These are phyloP conservation scores for Aegithalos caudatus DNA, from an alignment of 2,113 vertebrate species.

Conservation along the genomic window DNA sequence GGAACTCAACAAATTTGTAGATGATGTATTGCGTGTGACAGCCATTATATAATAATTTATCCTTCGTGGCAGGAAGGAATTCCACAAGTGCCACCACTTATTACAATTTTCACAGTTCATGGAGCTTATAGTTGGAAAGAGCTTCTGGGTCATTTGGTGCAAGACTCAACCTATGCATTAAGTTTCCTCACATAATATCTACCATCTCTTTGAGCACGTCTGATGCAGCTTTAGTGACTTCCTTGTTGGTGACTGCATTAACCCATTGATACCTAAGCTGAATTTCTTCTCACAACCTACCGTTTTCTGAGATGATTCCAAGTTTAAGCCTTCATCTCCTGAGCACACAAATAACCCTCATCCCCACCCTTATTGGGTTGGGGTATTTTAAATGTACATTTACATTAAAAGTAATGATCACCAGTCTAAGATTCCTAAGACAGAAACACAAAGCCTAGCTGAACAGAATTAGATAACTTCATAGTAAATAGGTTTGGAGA, in stretches of 20 bases:
- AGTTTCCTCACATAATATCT: background rate
- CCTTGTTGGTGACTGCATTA: background rate
- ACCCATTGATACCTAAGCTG: background rate
- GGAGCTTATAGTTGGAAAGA: background rate
- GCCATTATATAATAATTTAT: slow-evolving; percentile 14
- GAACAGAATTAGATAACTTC: background rate
- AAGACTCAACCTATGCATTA: background rate
- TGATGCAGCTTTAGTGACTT: background rate
- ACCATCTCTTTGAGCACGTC: background rate
- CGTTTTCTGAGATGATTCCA: background rate
- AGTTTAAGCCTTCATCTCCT: background rate
- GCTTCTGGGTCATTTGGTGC: background rate
- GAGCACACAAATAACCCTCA: background rate
- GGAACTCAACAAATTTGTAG: background rate
- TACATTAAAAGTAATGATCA: background rate
- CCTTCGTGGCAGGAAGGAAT: background rate
- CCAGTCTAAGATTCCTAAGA: background rate
- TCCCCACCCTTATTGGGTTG: background rate
- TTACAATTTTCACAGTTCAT: background rate
- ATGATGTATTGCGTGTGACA: background rate
- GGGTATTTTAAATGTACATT: background rate
- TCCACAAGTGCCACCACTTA: slow-evolving; percentile 5
- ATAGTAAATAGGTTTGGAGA: background rate
- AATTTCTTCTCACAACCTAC: background rate
- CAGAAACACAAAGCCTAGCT: background rate